These are phyloP conservation scores for Hyphantria cunea DNA, from an alignment of 1,140 invertebrate genomes.

Conservation along the genomic window DNA sequence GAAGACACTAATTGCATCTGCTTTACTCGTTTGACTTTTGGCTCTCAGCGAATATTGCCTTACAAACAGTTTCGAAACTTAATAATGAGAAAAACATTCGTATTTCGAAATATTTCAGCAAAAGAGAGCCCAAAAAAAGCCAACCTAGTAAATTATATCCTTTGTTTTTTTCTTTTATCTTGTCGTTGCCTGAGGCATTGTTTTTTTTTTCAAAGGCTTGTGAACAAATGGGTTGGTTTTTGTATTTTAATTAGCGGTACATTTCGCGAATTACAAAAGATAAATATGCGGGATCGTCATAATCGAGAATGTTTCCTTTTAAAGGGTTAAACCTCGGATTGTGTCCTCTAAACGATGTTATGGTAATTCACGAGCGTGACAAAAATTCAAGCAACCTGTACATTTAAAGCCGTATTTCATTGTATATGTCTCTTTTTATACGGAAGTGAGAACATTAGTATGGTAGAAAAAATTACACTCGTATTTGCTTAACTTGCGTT, in stretches of 20 bases:
- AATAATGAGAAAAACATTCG: slow-evolving; percentile 6
- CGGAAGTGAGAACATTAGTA: slow-evolving; percentile 18
- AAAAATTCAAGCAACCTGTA: slow-evolving; percentile 14
- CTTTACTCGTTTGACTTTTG: slow-evolving; percentile 17
- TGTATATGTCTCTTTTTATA: slow-evolving; percentile 25
- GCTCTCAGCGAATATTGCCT: slow-evolving; percentile 24
- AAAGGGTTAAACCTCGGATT: slow-evolving; percentile 1
- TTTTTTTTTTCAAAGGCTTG: not conserved
- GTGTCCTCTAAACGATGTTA: slow-evolving; percentile 16
- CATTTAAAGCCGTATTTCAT: slow-evolving; percentile 25
- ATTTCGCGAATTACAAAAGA: slow-evolving; percentile 4
- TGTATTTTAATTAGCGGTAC: not conserved
- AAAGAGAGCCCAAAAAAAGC: not conserved
- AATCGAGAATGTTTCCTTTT: not conserved
- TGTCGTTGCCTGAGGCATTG: not conserved
- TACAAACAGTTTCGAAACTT: slow-evolving; percentile 17
- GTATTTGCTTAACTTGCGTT: not conserved
- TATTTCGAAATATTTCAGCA: slow-evolving; percentile 9
- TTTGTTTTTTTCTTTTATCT: not conserved
- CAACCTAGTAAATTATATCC: not conserved
- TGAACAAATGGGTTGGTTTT: not conserved
- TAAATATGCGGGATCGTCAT: not conserved
- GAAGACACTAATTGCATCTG: slow-evolving; percentile 31
- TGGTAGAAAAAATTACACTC: slow-evolving; percentile 15
- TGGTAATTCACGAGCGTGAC: slow-evolving; percentile 7